Conservation (phyloP, 2,113 vertebrate genomes). For the Poeciliopsis retropinna region DNA sequence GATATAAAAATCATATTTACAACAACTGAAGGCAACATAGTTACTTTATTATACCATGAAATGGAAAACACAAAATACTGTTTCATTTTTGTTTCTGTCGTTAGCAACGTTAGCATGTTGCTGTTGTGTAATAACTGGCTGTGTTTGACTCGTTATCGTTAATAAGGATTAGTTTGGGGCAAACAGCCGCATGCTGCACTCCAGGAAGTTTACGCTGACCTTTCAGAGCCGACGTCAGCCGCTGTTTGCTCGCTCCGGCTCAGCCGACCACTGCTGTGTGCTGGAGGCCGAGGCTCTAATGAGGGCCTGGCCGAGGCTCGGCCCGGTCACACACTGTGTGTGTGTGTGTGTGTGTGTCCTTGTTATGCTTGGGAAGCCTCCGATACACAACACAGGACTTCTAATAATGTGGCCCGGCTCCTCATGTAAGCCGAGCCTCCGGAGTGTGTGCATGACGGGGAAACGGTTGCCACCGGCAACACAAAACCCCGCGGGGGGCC, state of each 20-base stretch:
- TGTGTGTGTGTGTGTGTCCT: no score
- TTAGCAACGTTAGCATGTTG: neutral
- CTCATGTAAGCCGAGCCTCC: no score
- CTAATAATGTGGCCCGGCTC: slow-evolving; percentile 36
- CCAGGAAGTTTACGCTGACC: slow-evolving; percentile 39
- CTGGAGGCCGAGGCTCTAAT: slow-evolving; percentile 18
- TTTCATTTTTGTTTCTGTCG: no score
- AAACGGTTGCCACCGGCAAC: slow-evolving; percentile 40
- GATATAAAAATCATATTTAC: no score
- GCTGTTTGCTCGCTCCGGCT: slow-evolving; percentile 32
- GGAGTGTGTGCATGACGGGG: no score
- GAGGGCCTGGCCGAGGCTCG: slow-evolving; percentile 25
- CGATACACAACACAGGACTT: slow-evolving; percentile 4
- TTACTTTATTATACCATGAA: no score
- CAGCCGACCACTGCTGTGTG: slow-evolving; percentile 21
- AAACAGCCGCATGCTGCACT: slow-evolving; percentile 16
- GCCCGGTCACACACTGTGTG: slow-evolving; percentile 24
- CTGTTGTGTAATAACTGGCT: slow-evolving; percentile 9
- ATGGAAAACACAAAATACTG: no score
- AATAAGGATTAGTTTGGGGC: slow-evolving; percentile 54
- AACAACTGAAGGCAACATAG: no score
- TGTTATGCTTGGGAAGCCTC: no score
- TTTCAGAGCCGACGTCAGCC: slow-evolving; percentile 25
- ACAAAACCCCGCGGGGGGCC: slow-evolving; percentile 31
- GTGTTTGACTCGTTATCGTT: slow-evolving; percentile 36